phyloP scores from a whole-genome alignment of 2,113 vertebrate species.

The Cochlearius cochlearius region DNA sequence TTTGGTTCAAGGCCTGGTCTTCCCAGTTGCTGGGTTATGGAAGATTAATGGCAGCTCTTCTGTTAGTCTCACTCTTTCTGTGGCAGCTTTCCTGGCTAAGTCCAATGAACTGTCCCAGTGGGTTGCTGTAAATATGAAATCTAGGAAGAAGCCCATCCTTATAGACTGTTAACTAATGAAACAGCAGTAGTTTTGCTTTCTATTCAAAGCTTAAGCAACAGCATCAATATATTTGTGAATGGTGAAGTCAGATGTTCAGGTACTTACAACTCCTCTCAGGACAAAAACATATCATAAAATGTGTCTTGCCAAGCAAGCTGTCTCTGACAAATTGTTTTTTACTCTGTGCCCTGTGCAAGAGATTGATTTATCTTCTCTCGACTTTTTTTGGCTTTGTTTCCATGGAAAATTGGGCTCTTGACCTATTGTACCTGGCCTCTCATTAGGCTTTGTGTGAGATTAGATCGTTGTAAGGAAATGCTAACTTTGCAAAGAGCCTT shows the following conservation, averaged over 20 bases:
- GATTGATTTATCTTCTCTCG: conserved; percentile 2
- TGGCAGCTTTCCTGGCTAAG: not conserved
- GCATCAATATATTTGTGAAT: not conserved
- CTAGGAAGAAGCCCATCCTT: not conserved
- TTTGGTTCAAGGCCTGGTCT: conserved; percentile 37
- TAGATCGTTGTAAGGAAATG: not conserved
- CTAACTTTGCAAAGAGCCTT: not conserved
- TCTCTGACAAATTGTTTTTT: not conserved
- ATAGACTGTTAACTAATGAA: not conserved
- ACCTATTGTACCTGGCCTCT: not conserved
- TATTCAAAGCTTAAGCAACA: not conserved
- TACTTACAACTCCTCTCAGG: not conserved
- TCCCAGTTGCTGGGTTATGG: not conserved
- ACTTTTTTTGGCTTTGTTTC: conserved; percentile 2
- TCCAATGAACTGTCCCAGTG: not conserved
- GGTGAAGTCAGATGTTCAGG: not conserved
- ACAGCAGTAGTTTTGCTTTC: not conserved
- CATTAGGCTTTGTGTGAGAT: not conserved
- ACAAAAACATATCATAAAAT: not conserved
- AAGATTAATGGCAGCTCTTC: conserved; percentile 45
- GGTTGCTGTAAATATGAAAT: conserved; percentile 13
- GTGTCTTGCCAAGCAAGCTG: not conserved
- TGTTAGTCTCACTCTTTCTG: not conserved
- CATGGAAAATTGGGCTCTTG: not conserved
- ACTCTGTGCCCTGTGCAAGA: not conserved